Evolutionary conservation across 2,888 invertebrate genomes (phyloP).

Genomic region (Ellobium chinense): DNA sequence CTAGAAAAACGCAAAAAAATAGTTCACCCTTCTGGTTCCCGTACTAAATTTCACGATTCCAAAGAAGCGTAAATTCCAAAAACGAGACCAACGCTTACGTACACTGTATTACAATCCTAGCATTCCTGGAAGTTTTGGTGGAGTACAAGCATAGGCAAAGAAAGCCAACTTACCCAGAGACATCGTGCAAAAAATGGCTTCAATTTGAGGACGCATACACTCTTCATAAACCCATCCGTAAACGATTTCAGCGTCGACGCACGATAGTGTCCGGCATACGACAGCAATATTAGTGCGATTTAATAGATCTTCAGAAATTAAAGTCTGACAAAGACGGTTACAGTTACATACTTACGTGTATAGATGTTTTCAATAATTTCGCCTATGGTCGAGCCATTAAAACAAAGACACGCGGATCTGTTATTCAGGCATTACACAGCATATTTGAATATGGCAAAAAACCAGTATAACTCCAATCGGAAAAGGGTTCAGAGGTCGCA

Average conservation of each 20-base stretch:
- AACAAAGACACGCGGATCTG: constrained; percentile 54
- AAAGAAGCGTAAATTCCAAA: too few species aligned
- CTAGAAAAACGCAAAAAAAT: too few species aligned
- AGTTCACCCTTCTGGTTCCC: too few species aligned
- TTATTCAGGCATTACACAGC: constrained; percentile 51
- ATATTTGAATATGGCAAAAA: constrained; percentile 43
- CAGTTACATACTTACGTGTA: constrained; percentile 57
- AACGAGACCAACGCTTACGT: too few species aligned
- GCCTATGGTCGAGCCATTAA: constrained; percentile 60
- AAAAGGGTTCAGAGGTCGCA: constrained; percentile 58
- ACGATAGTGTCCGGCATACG: constrained; percentile 56
- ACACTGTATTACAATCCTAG: too few species aligned
- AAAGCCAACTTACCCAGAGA: too few species aligned
- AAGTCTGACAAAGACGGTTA: constrained; percentile 61
- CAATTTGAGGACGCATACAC: constrained; percentile 50
- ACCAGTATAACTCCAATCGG: constrained; percentile 55
- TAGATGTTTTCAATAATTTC: constrained; percentile 62
- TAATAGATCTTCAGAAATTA: constrained; percentile 37
- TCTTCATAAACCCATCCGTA: constrained; percentile 48
- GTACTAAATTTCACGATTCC: too few species aligned
- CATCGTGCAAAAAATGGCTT: too few species aligned
- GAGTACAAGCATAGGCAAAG: too few species aligned
- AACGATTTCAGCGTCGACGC: constrained; percentile 41
- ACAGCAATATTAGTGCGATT: constrained; percentile 48
- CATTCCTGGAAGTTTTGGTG: too few species aligned